Percentiles rank a stretch among this genome's conserved stretches.
phyloP scores from a whole-genome alignment of 2,888 invertebrate genomes.

The Colletes collaris region DNA sequence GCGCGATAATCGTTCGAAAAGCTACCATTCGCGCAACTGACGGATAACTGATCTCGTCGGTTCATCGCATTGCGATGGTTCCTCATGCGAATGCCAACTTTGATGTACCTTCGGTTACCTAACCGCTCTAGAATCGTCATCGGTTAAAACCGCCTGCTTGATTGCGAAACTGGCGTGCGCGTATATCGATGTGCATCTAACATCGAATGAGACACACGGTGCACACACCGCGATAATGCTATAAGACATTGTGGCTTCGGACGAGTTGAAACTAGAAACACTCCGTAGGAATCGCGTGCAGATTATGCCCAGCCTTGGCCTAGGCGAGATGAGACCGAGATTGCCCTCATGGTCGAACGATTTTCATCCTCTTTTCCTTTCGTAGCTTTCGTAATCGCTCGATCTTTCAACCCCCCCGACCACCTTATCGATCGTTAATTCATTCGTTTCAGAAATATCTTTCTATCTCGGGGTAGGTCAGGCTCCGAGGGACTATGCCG shows the following conservation, averaged over 20 bases:
- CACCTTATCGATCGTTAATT: conserved; percentile 45
- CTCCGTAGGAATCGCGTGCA: not conserved
- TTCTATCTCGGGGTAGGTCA: conserved; percentile 48
- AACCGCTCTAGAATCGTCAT: conserved; percentile 68
- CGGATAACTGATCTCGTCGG: conserved; percentile 48
- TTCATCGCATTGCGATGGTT: conserved; percentile 12
- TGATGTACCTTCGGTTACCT: conserved; percentile 63
- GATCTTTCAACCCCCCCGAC: conserved; percentile 19
- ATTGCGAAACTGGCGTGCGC: conserved; percentile 51
- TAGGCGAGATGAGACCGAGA: not conserved
- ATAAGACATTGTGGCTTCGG: too few species aligned
- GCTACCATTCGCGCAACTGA: conserved; percentile 44
- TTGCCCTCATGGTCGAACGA: not conserved
- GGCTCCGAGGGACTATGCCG: conserved; percentile 25
- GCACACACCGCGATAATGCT: too few species aligned
- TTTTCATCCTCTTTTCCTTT: conserved; percentile 2
- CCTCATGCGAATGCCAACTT: conserved; percentile 40
- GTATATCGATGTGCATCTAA: not conserved
- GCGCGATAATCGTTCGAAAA: conserved; percentile 31
- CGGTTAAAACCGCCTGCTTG: conserved; percentile 65
- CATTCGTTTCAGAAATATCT: conserved; percentile 55
- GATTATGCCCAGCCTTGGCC: not conserved
- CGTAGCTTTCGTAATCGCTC: conserved; percentile 14
- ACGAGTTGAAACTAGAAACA: too few species aligned
- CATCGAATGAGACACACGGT: not conserved